Base-by-base conservation (phyloP, 2,888 invertebrate genomes). In the Hyles lineata region DNA sequence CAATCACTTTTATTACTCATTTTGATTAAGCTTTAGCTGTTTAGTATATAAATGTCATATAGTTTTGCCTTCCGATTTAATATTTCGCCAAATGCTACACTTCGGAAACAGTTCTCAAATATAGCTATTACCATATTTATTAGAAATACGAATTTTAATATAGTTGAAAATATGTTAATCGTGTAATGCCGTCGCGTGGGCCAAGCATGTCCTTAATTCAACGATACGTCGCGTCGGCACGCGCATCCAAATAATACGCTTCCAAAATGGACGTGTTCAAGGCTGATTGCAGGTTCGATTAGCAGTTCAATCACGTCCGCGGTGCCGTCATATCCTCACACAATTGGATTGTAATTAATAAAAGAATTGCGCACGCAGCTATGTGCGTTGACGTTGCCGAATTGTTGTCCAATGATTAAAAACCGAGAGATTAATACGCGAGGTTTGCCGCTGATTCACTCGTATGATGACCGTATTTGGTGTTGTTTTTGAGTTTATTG, bases 301-400 rank as follows among this genome's bases (percentile, higher is more conserved):
- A 85, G 92, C 88, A 94, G 91, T 90, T 89, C 85, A 89, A 83
- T 92, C 94, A 94, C 94, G 94, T 89, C 85, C 89, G 84, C 83
- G 87, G 89, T 92, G 92, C 89, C 93, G 92, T 94, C 94, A 94
- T 92, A 94, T 94, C 94, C 94, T 93, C 89, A 84, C 89, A 84
- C 87, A 91, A 92, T 93, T 93, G 92, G 93, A 90, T 86, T 82
- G 86, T 89, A 92, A 93, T 94, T 93, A 94, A 93, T 94, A 93
- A 94, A 93, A 93, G 89, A 89, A 90, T 88, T 89, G 92, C 89
- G 92, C 89, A 85, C 85, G 87, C 86, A 80, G 75, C 93, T 92
- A 90, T 92, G 90, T 93, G 92, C 90, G 87, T 87, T 89, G 89
- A 89, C 85, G 85, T 85, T 85, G 59, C 32, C 21, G 62, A 32